phyloP scores from a whole-genome alignment of 2,888 invertebrate genomes.

The Mesopsocus fuscifrons region DNA sequence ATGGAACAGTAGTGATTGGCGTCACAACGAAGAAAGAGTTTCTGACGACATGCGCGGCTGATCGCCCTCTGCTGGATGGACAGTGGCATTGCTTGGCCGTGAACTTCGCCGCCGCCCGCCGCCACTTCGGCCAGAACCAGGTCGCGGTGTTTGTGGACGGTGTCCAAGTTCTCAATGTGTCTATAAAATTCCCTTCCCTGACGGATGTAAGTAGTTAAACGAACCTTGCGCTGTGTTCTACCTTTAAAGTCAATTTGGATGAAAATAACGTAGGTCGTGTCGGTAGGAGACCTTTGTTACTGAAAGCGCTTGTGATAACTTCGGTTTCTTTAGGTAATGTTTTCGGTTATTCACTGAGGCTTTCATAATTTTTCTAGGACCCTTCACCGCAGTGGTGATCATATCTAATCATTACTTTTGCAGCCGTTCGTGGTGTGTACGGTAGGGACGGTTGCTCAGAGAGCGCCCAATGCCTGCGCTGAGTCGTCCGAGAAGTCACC shows the following conservation, averaged over 20 bases:
- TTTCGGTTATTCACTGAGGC: no score
- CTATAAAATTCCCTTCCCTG: slow-evolving; percentile 34
- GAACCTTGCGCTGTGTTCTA: no score
- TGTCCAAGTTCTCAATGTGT: slow-evolving; percentile 30
- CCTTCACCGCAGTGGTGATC: background rate
- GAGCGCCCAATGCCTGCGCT: slow-evolving; percentile 8
- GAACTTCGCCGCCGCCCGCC: slow-evolving; percentile 25
- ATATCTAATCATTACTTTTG: slow-evolving; percentile 10
- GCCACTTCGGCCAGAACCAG: slow-evolving; percentile 38
- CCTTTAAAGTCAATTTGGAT: no score
- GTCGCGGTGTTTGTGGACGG: slow-evolving; percentile 38
- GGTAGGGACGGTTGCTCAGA: slow-evolving; percentile 16
- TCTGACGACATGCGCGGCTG: slow-evolving; percentile 30
- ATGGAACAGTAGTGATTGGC: slow-evolving; percentile 33
- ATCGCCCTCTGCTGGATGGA: slow-evolving; percentile 24
- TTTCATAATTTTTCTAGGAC: no score
- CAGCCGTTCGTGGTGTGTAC: slow-evolving; percentile 18
- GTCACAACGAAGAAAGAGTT: slow-evolving; percentile 36
- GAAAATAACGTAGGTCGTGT: no score
- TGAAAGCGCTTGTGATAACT: no score
- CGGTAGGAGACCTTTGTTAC: no score
- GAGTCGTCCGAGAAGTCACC: slow-evolving; percentile 3
- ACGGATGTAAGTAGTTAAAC: slow-evolving; percentile 33
- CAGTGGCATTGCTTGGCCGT: slow-evolving; percentile 39
- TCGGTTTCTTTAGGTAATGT: no score